Conservation (phyloP, 2,113 vertebrate species). For the Hippocampus zosterae region DNA sequence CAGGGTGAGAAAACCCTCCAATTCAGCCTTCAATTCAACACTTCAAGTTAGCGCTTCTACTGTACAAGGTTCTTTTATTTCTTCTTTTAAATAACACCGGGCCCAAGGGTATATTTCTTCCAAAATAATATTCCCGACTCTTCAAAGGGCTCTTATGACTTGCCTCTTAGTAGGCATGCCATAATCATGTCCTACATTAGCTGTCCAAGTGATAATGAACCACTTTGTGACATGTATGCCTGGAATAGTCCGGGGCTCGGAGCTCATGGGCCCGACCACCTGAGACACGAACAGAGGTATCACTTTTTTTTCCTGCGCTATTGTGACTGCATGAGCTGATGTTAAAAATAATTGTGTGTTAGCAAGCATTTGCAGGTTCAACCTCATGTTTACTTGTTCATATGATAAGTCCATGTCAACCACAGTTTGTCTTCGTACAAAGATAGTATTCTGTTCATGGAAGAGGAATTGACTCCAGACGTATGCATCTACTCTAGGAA, state of each 20-base stretch:
- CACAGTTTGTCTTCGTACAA: no score
- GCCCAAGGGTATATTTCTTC: no score
- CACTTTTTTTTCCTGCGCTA: constrained; percentile 1
- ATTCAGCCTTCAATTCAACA: no score
- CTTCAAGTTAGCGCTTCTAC: no score
- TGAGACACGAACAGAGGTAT: constrained; percentile 25
- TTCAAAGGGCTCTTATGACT: constrained; percentile 15
- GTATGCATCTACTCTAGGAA: no score
- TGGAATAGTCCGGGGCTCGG: constrained; percentile 52
- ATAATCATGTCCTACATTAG: constrained; percentile 37
- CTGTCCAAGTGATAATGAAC: constrained; percentile 54
- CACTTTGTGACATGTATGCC: constrained; percentile 60
- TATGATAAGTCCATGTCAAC: no score
- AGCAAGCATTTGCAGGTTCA: neutral
- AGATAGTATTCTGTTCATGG: no score
- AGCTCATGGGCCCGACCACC: constrained; percentile 33
- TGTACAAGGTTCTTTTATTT: no score
- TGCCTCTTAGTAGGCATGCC: constrained; percentile 25
- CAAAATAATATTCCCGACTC: constrained; percentile 2
- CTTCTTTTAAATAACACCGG: no score
- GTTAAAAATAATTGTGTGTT: neutral
- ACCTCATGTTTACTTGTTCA: neutral
- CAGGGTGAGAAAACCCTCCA: no score
- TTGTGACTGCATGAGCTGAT: neutral
- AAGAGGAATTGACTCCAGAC: no score